Base-by-base conservation (phyloP, 2,113 vertebrate species). In the Okapia johnstoni region DNA sequence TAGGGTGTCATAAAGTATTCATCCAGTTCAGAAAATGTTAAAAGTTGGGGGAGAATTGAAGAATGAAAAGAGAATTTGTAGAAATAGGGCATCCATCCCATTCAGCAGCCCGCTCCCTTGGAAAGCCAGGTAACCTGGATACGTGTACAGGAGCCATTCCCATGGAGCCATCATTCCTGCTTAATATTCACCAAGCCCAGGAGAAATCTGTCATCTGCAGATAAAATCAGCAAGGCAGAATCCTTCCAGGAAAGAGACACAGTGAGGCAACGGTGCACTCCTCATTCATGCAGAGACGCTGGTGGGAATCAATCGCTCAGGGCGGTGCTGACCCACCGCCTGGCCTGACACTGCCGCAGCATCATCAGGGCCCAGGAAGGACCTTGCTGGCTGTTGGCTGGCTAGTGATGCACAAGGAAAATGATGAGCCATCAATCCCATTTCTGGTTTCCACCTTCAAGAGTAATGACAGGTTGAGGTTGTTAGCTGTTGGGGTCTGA, bases 1-100 rank as follows among this genome's bases (percentile, higher is more conserved):
- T 90, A 88, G 90, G 55, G 96, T 95, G 93, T 98, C 93, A 96
- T 96, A 96, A 98, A 98, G 96, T 96, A 97, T 98, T 98, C 95
- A 97, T 98, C 92, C 43, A 80, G 95, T 97, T 98, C 94, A 94
- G 96, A 88, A 96, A 73, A 70, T 0, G 60, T 81, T 81, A 70
- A 94, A 97, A 97, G 88, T 43, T 9, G 33, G 1, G 16, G 5
- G 2, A 55, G 36, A 54, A 73, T 36, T 52, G 84, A 91, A 97
- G 48, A 93, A 90, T n/a, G 95, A 96, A 58, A 95, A 96, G 94
- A 96, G 79, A 96, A 93, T 55, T 88, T 87, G 21, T 88, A 28
- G 88, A 77, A 91, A 84, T 33, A 52, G 97, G 77, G 88, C 83
- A 83, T 90, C 97, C 50, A 3, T 83, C 43, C 70, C 92, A 57